phyloP scores from a whole-genome alignment of 1,140 invertebrate genomes.

The Euschistus heros region DNA sequence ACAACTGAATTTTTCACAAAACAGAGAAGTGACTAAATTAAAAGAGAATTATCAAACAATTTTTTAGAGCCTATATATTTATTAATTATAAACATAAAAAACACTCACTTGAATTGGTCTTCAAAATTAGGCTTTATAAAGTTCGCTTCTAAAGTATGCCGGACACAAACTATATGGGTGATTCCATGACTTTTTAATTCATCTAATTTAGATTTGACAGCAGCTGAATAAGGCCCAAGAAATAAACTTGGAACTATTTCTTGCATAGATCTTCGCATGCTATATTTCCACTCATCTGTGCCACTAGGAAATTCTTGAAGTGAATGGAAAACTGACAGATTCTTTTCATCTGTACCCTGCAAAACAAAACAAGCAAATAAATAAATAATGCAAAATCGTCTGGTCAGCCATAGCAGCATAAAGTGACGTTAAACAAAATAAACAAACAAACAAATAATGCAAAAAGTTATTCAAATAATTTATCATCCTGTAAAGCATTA shows the following conservation, averaged over 20 bases:
- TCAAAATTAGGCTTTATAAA: constrained; percentile 57
- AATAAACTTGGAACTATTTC: constrained; percentile 58
- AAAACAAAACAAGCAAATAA: too few species aligned
- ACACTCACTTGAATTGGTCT: constrained; percentile 44
- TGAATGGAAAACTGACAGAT: not conserved
- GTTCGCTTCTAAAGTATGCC: constrained; percentile 51
- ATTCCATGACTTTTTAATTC: constrained; percentile 45
- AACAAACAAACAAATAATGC: too few species aligned
- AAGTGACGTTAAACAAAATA: too few species aligned
- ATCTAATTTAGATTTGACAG: constrained; percentile 42
- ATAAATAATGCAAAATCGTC: too few species aligned
- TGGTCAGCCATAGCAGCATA: too few species aligned
- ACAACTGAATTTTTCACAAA: too few species aligned
- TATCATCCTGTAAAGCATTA: too few species aligned
- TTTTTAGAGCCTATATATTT: not conserved
- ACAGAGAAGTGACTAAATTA: too few species aligned
- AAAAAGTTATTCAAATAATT: too few species aligned
- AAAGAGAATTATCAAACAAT: too few species aligned
- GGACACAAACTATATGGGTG: constrained; percentile 59
- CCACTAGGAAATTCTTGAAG: not conserved
- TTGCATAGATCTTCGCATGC: constrained; percentile 56
- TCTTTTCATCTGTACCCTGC: too few species aligned
- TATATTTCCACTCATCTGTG: constrained; percentile 42
- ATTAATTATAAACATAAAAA: constrained; percentile 19
- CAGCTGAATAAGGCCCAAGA: constrained; percentile 53